Base-by-base conservation (phyloP, 2,888 invertebrate species). In the Malthinus flaveolus region DNA sequence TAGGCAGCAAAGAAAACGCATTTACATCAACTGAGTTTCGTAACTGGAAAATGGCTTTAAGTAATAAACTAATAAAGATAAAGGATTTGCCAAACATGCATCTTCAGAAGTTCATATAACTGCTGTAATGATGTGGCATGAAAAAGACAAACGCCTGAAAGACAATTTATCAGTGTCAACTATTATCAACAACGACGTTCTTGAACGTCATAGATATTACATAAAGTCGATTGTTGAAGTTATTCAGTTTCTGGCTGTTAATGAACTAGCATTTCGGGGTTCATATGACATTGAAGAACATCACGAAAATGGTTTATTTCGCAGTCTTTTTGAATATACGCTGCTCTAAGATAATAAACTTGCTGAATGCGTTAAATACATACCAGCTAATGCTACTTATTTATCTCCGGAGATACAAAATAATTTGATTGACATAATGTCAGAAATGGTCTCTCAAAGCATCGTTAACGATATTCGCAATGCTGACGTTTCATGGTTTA, bases 221-320 rank as follows among this genome's bases (percentile, higher is more conserved):
- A 10, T 37, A 7, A 49, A 36, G 23, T 7, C 49, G 3, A 35
- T 49, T 36, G 37, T 32, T 48, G 45, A 51, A 37, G 54, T 61
- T 11, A 59, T 58, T 32, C 50, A 54, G 48, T 50, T 61, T 58
- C 34, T 56, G 42, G 10, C 47, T 39, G 31, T 51, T 7, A 57
- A 57, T 34, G 65, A 62, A 83, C 75, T 56, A 83, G 67, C 44
- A 82, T 44, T 58, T 8, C 33, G 58, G 15, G 45, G 58, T 35
- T 44, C 45, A 42, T n/a, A n/a, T n/a, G n/a, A n/a, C n/a, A n/a
- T n/a, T n/a, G 47, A 57, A 10, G 47, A 57, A 51, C 42, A 57
- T 37, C 32, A 56, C 13, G 56, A 50, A 47, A 12, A 57, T 31
- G 44, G 56, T 35, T 39, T 51, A 42, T 57, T 57, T 47, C 31